Base-by-base conservation (phyloP, 2,888 invertebrate genomes). In the Ceratothoa steindachneri region DNA sequence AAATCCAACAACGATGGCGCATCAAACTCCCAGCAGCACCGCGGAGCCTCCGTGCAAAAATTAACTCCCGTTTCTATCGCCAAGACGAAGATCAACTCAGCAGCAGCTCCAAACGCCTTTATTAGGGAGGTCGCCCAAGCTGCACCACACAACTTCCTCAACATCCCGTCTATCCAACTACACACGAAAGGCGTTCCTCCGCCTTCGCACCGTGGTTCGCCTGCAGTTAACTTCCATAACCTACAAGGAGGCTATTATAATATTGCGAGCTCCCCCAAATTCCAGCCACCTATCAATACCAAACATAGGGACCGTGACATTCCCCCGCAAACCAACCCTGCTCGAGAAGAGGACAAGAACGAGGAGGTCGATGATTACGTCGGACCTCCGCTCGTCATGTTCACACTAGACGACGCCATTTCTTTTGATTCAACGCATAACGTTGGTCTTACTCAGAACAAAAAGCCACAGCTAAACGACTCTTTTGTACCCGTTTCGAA, bases 341-440 rank as follows among this genome's bases (percentile, higher is more conserved):
- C 60, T 22, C n/a, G 60, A 3, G n/a, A 22, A 60, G 24, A 24
- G 60, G 12, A 12, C 27, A 24, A 15, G 19, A 22, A 12, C 2
- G 27, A 24, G n/a, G 60, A 24, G 27, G 12, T 2, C 2, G 60
- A 60, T 1, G 24, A 60, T 22, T 60, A 60, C 27, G 24, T 12
- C 12, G 60, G 60, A 60, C 60, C 60, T 24, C 24, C 19, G 24
- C 22, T 60, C 2, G 60, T 60, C 12, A 60, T 60, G 60, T 60
- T 60, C 24, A 60, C 60, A 12, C 60, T 60, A 12, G 60, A 60
- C 12, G 60, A 60, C 24, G 60, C 60, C 12, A 60, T 60, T 60
- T 24, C 60, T 22, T 24, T 60, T 22, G 60, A 22, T 60, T 24
- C 60, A 24, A 24, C 60, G 19, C 24, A 60, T 60, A 60, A 24